Conservation (phyloP, 1,140 invertebrate genomes). For the Anastrepha ludens region DNA sequence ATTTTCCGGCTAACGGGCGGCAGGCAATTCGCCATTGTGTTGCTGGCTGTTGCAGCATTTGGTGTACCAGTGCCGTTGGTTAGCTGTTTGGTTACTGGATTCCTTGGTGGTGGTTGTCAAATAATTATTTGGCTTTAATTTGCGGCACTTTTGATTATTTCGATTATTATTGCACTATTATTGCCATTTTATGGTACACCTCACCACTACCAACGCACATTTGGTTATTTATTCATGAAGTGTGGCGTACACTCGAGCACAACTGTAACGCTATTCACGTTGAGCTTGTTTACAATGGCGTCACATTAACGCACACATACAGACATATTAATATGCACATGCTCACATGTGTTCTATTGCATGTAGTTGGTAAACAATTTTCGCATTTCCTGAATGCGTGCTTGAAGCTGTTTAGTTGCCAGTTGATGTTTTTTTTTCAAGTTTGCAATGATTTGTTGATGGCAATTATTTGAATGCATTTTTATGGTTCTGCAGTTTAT, state of each 20-base stretch:
- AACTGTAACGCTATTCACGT: too few relatives aligned
- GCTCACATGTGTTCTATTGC: not conserved
- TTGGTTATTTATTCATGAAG: slow-evolving; percentile 27
- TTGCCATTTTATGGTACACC: slow-evolving; percentile 29
- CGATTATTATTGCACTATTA: slow-evolving; percentile 33
- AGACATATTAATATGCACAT: not conserved
- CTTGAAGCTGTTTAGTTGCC: not conserved
- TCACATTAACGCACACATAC: not conserved
- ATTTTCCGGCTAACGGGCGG: not conserved
- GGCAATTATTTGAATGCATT: not conserved
- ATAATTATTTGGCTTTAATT: slow-evolving; percentile 52
- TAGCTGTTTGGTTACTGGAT: not conserved
- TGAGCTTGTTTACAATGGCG: not conserved
- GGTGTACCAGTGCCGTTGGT: not conserved
- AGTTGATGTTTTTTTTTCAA: not conserved
- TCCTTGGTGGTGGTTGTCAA: slow-evolving; percentile 26
- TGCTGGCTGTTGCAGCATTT: not conserved
- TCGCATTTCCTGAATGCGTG: not conserved
- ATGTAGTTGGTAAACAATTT: not conserved
- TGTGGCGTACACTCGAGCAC: not conserved
- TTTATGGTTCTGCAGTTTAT: not conserved
- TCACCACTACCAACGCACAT: not conserved
- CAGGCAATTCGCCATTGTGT: not conserved
- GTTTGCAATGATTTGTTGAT: slow-evolving; percentile 39
- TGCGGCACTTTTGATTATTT: slow-evolving; percentile 50